phyloP scores from a whole-genome alignment of 2,888 invertebrate genomes.

The Dicyrtoma fusca region DNA sequence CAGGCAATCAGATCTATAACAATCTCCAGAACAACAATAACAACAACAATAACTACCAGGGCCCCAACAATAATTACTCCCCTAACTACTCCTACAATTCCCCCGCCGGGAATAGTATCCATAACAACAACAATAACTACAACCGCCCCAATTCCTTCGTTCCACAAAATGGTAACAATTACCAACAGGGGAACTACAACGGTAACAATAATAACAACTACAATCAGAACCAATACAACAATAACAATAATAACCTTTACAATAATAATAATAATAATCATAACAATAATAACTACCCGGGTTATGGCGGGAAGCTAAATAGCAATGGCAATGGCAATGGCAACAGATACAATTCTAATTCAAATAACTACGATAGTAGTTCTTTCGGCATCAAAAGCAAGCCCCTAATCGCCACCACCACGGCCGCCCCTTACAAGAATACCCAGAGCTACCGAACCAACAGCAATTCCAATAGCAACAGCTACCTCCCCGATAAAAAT shows the following conservation, averaged over 20 bases:
- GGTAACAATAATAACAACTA: too few species aligned
- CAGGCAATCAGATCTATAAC: slow-evolving; percentile 1
- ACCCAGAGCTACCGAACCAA: background rate
- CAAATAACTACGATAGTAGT: too few species aligned
- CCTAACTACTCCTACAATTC: background rate
- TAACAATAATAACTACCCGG: too few species aligned
- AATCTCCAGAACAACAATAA: background rate
- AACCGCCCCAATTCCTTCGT: background rate
- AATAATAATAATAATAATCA: too few species aligned
- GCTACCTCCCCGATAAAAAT: background rate
- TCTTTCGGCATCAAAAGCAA: background rate
- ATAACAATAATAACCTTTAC: too few species aligned
- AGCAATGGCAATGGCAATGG: background rate
- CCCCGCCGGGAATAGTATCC: background rate
- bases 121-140: background rate
- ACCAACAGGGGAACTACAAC: too few species aligned
- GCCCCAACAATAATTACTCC: background rate
- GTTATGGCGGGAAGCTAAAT: too few species aligned
- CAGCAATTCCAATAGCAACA: background rate
- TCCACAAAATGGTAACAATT: too few species aligned
- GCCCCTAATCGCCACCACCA: background rate
- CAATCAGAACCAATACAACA: too few species aligned
- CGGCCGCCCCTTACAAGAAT: background rate
- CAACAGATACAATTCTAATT: background rate
- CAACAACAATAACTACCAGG: background rate